Base-by-base conservation (phyloP, 1,140 invertebrate species). In the Melitaea cinxia region DNA sequence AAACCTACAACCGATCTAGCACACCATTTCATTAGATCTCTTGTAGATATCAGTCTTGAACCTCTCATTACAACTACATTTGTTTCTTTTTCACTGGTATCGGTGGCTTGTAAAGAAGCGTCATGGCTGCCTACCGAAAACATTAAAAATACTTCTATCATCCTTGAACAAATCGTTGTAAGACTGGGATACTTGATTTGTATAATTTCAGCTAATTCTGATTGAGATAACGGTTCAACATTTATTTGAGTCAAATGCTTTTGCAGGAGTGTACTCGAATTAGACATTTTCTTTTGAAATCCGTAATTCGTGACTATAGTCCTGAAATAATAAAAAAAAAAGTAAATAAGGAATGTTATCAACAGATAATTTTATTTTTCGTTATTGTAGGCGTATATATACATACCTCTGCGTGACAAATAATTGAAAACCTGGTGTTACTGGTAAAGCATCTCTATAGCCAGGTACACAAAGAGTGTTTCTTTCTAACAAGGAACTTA, bases 21-120 rank as follows among this genome's bases (percentile, higher is more conserved):
- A 81, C 97, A 99, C 94, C 97, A 97, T 88, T 98, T 99, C 62
- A 99, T 94, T 9, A 99, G 92, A 93, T 99, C 98, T 72, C 98
- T 94, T 0, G 95, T 96, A 0, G 95, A 96, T 15, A 94, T 95
- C 14, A 95, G 83, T 75, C 95, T 92, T 2, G 93, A 93, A 23
- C 92, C 93, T 78, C 91, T 88, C 56, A 92, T 80, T 4, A 91
- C 75, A 17, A 65, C 55, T 17, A 83, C 24, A 62, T 80, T 78
- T 28, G 67, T 76, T 24, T 85, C 73, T 35, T 82, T 86, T 21
- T 83, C 77, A 30, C 62, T 72, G 55, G 74, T 56, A 53, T 83
- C 82, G 9, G 80, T 83, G 49, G 79, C 79, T 55, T 90, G 86
- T 30, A 91, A 66, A 2, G 89, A 91, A 4, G 80, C 83, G 33